Conservation (phyloP, 92 coral and sea anemone species). For the Porites lobata region DNA sequence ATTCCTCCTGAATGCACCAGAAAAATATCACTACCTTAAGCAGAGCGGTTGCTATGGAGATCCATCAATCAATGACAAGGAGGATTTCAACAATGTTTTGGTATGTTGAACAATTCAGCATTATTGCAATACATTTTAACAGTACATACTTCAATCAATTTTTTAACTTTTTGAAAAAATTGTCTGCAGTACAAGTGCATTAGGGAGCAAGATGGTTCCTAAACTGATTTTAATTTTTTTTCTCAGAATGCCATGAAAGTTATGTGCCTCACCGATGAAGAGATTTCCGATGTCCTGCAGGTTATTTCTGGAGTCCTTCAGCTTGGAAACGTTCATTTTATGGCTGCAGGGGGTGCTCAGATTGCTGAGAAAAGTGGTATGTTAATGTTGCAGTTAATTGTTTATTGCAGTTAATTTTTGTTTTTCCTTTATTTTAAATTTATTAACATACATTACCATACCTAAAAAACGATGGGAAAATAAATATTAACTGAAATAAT, state of each 20-base stretch:
- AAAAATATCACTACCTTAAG: slow-evolving; percentile 91
- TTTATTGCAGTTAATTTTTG: not conserved
- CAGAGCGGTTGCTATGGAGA: slow-evolving; percentile 97
- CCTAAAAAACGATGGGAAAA: too few relatives aligned
- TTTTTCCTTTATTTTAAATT: not conserved
- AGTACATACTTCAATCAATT: too few relatives aligned
- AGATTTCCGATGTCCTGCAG: slow-evolving; percentile 88
- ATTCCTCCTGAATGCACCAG: slow-evolving; percentile 82
- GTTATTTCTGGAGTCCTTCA: slow-evolving; percentile 92
- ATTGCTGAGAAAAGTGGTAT: slow-evolving; percentile 92
- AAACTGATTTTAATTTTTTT: too few relatives aligned
- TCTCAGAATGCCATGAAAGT: slow-evolving; percentile 94
- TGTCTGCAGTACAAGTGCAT: too few relatives aligned
- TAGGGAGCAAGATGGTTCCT: too few relatives aligned
- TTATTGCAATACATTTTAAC: too few relatives aligned
- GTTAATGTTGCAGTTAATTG: not conserved
- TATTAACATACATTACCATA: too few relatives aligned
- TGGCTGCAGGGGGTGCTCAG: slow-evolving; percentile 96
- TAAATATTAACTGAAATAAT: too few relatives aligned
- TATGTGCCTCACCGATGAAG: slow-evolving; percentile 90
- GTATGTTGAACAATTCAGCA: slow-evolving; percentile 46
- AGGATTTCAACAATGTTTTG: slow-evolving; percentile 91
- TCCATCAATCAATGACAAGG: slow-evolving; percentile 92
- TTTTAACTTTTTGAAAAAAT: too few relatives aligned
- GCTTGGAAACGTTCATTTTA: slow-evolving; percentile 93